Evolutionary conservation across 2,888 invertebrate genomes (phyloP).

Genomic region (Andrena trimmerana): DNA sequence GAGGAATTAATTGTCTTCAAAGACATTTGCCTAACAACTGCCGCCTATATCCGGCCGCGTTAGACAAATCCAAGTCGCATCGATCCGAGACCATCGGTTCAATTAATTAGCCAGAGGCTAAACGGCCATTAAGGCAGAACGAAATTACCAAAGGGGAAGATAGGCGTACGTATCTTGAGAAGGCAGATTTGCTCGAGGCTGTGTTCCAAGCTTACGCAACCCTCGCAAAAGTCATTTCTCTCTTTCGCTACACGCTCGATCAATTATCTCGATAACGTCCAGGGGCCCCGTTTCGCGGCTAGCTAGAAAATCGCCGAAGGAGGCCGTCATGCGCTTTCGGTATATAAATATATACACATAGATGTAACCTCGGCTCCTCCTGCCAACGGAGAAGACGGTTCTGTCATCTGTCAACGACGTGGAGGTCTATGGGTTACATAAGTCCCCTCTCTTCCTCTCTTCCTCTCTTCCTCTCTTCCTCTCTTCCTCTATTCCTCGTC

Average conservation of each 20-base stretch:
- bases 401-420: conserved; percentile 81
- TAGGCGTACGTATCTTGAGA: no score
- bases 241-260: neutral
- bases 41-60: neutral
- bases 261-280: conserved; percentile 26
- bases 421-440: conserved; percentile 79
- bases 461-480: neutral
- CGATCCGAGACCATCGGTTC: no score
- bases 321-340: conserved; percentile 68
- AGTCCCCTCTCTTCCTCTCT: conserved; percentile 42
- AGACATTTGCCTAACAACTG: conserved; percentile 11
- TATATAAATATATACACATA: conserved; percentile 69
- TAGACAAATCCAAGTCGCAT: no score
- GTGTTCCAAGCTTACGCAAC: neutral
- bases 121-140: no score
- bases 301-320: conserved; percentile 51
- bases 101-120: no score
- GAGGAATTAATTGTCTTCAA: conserved; percentile 13
- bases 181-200: neutral
- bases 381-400: conserved; percentile 76
- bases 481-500: conserved; percentile 13
- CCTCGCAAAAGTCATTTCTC: conserved; percentile 4
- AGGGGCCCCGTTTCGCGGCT: neutral
- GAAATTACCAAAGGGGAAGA: no score
- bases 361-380: conserved; percentile 67